Base-by-base conservation (phyloP, 30 jellyfish, hydroid and myxozoan species). In the Sanderia malayensis region DNA sequence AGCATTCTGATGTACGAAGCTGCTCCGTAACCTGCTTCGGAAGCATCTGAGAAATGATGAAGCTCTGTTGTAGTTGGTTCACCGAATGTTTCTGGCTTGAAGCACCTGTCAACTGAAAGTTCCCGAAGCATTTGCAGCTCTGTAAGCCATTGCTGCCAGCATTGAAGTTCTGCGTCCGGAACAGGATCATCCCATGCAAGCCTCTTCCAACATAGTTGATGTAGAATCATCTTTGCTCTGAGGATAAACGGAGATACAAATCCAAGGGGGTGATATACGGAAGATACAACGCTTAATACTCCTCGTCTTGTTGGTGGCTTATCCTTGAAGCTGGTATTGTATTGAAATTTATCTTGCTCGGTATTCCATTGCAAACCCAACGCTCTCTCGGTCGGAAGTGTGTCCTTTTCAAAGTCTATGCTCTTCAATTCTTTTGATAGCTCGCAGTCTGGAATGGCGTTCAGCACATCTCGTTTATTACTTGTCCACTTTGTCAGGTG, bases 261-360 rank as follows among this genome's bases (percentile, higher is more conserved):
- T 29, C 87, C 87, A 31, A 75, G 70, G 25, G 87, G 87, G 37
- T 75, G 84, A 61, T 59, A 75, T 22, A 75, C 34, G 17, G 87
- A 59, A 26, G 75, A 34, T 4, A 76, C 84, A 30, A 62, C 4
- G 32, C 65, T 23, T 24, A 76, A 45, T 0, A 76, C 44, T 0
- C 71, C 81, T 60, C 88, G 71, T 60, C 31, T 34, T 37, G 88
- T 76, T 31, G 2, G 33, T 20, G 72, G 71, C 72, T 60, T 61
- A 1, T 7, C 55, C 27, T 4, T 61, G 70, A 20, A 0, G 10
- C 8, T 4, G 1, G 44, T 28, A 2, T 61, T 76, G 55, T 15
- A 61, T 2, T 26, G 31, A 29, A 61, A 60, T 1, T 32, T 27
- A 68, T 76, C 88, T 0, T 44, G 21, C 20, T 61, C 71, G 2